Conservation (phyloP, 2,888 invertebrate species). For the Elegia similella region DNA sequence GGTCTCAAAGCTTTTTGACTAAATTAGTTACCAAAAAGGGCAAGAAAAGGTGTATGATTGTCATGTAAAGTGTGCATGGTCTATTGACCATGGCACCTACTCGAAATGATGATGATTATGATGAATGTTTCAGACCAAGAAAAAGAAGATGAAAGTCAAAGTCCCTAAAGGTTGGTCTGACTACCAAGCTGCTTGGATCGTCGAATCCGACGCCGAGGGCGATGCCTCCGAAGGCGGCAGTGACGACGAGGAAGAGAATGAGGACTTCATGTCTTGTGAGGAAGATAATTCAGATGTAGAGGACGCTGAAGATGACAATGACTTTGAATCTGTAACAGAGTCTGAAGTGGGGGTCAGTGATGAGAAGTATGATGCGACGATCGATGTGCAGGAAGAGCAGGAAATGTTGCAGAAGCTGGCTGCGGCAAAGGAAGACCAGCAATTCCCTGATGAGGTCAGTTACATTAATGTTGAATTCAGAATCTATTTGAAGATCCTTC, state of each 20-base stretch:
- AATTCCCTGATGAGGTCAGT: slow-evolving; percentile 97
- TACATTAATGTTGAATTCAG: too few species aligned
- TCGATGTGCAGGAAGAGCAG: slow-evolving; percentile 87
- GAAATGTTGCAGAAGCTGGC: slow-evolving; percentile 87
- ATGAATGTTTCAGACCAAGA: slow-evolving; percentile 71
- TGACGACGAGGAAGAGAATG: slow-evolving; percentile 54
- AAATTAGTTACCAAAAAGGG: too few species aligned
- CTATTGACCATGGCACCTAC: too few species aligned
- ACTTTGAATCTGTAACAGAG: slow-evolving; percentile 86
- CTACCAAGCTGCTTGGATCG: slow-evolving; percentile 97
- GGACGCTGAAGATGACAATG: slow-evolving; percentile 82
- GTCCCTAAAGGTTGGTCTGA: slow-evolving; percentile 98
- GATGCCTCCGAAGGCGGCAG: slow-evolving; percentile 68
- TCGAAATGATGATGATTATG: too few species aligned
- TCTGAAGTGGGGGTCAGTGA: slow-evolving; percentile 84
- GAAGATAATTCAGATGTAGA: slow-evolving; percentile 77
- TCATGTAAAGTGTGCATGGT: too few species aligned
- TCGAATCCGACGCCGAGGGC: slow-evolving; percentile 85
- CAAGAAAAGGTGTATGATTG: neutral
- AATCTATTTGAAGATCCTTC: too few species aligned
- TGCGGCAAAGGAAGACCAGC: slow-evolving; percentile 86
- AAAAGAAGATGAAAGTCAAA: slow-evolving; percentile 85
- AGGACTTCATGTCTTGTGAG: slow-evolving; percentile 76
- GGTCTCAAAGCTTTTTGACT: neutral
- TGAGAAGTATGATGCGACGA: slow-evolving; percentile 78